A percentile compares a stretch with the other conserved stretches of the same genome.
phyloP scores from a whole-genome alignment of 2,113 vertebrate genomes.

The Urocitellus parryii region DNA sequence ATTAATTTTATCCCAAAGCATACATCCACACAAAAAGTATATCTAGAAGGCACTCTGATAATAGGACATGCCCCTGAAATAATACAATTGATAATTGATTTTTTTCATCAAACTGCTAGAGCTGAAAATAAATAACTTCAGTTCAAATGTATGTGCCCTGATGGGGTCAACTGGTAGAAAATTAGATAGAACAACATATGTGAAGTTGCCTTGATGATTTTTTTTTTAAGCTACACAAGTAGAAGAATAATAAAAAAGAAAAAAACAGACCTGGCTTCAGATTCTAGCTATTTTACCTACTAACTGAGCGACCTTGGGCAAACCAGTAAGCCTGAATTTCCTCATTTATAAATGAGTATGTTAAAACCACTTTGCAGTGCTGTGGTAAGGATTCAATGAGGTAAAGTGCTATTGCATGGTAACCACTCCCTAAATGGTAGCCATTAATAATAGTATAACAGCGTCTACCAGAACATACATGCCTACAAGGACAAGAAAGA shows the following conservation, averaged over 20 bases:
- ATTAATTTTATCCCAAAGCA: constrained; percentile 13
- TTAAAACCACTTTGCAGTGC: neutral
- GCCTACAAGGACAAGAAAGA: neutral
- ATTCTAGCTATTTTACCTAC: neutral
- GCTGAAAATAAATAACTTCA: constrained; percentile 33
- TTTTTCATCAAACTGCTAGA: neutral
- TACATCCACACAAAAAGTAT: neutral
- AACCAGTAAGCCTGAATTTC: neutral
- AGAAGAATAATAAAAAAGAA: neutral
- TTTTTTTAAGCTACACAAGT: too few relatives aligned
- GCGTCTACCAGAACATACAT: neutral
- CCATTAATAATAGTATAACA: neutral
- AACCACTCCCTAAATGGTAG: neutral
- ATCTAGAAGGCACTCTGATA: neutral
- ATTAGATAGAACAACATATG: neutral
- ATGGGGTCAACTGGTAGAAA: neutral
- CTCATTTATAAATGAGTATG: neutral
- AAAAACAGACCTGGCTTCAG: neutral
- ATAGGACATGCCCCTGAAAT: neutral
- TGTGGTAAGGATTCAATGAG: neutral
- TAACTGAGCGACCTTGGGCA: neutral
- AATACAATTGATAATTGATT: neutral
- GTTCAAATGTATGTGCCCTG: neutral
- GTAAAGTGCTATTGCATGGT: too few relatives aligned
- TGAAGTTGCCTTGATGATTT: constrained; percentile 1